phyloP scores from a whole-genome alignment of 2,888 invertebrate species.

The Rhagonycha lutea region DNA sequence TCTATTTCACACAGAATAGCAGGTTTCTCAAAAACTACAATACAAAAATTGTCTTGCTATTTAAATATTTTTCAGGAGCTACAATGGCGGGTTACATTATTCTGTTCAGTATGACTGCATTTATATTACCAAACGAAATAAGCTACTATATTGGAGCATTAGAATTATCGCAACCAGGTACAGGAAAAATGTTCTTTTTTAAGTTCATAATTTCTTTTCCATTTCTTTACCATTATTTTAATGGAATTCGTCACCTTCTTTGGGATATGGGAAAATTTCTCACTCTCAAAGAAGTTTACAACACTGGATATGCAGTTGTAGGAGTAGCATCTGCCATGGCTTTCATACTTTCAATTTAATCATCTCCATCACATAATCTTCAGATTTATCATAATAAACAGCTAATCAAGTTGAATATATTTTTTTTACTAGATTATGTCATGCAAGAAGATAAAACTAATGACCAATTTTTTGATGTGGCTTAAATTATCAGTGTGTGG shows the following conservation, averaged over 20 bases:
- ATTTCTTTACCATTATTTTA: slow-evolving; percentile 80
- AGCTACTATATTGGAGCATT: slow-evolving; percentile 64
- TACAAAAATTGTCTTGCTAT: neutral
- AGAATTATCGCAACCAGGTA: slow-evolving; percentile 36
- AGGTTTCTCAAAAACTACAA: slow-evolving; percentile 52
- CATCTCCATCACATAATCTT: neutral
- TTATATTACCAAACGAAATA: slow-evolving; percentile 65
- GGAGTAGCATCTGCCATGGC: slow-evolving; percentile 5
- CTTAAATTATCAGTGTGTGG: neutral
- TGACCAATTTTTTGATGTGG: neutral
- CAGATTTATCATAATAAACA: neutral
- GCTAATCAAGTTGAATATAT: neutral
- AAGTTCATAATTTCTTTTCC: slow-evolving; percentile 82
- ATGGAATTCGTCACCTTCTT: slow-evolving; percentile 88
- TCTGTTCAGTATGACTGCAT: slow-evolving; percentile 63
- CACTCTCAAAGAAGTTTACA: slow-evolving; percentile 74
- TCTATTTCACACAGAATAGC: slow-evolving; percentile 86
- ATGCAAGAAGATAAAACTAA: neutral
- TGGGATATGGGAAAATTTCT: slow-evolving; percentile 81
- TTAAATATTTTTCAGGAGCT: slow-evolving; percentile 57
- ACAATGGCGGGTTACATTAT: slow-evolving; percentile 62
- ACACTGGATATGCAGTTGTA: slow-evolving; percentile 66
- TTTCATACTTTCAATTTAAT: neutral
- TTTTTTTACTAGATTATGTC: neutral
- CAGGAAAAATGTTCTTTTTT: neutral